phyloP scores from a whole-genome alignment of 2,113 vertebrate genomes.

The Oncorhynchus gorbuscha region DNA sequence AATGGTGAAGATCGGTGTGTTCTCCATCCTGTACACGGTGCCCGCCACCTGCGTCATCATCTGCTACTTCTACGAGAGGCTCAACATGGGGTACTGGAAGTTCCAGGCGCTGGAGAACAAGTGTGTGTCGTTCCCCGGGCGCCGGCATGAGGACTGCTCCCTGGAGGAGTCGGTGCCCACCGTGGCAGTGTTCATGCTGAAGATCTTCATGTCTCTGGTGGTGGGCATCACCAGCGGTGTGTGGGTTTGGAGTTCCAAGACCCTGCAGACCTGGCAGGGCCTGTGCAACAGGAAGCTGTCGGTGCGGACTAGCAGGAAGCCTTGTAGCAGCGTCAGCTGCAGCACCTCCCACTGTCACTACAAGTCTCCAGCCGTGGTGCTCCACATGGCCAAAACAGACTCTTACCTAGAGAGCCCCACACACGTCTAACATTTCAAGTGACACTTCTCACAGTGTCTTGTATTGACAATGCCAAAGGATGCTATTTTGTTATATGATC shows the following conservation, averaged over 20 bases:
- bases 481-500: neutral
- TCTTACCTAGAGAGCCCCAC: slow-evolving; percentile 80
- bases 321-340: slow-evolving; percentile 75
- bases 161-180: slow-evolving; percentile 81
- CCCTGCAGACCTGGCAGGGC: slow-evolving; percentile 87
- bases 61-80: slow-evolving; percentile 85
- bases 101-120: slow-evolving; percentile 73
- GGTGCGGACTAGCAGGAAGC: slow-evolving; percentile 75
- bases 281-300: slow-evolving; percentile 80
- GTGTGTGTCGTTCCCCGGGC: slow-evolving; percentile 69
- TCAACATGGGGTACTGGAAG: slow-evolving; percentile 84
- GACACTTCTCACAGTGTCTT: neutral
- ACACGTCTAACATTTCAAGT: slow-evolving; percentile 69
- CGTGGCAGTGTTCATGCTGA: slow-evolving; percentile 85
- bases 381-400: slow-evolving; percentile 83
- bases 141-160: slow-evolving; percentile 75
- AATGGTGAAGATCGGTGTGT: slow-evolving; percentile 88
- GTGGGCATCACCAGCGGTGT: slow-evolving; percentile 89
- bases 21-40: slow-evolving; percentile 87
- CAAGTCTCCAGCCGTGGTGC: slow-evolving; percentile 78
- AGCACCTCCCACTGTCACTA: slow-evolving; percentile 78
- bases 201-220: slow-evolving; percentile 89
- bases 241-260: slow-evolving; percentile 93
- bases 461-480: neutral
- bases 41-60: slow-evolving; percentile 71